Evolutionary conservation across 2,888 invertebrate genomes (phyloP).

Genomic region (Eupsilia transversa): DNA sequence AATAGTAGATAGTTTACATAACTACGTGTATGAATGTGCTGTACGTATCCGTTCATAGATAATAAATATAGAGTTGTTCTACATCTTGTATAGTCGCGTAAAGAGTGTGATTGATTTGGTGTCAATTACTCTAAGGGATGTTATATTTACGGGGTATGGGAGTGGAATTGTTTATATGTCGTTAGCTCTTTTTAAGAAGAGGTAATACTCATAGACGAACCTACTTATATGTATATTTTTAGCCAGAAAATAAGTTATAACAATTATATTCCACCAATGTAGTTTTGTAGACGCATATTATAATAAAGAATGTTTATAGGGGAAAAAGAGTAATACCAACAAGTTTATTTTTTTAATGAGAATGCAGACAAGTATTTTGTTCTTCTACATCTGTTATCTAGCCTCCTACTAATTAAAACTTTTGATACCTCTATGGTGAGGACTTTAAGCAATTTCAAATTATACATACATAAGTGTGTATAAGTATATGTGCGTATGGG

Average conservation of each 20-base stretch:
- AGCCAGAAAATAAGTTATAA: slow-evolving; percentile 25
- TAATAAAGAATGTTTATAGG: slow-evolving; percentile 21
- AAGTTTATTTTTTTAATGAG: slow-evolving; percentile 49
- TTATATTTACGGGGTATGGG: slow-evolving; percentile 22
- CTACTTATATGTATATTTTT: slow-evolving; percentile 22
- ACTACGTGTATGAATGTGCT: slow-evolving; percentile 44
- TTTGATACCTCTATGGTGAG: slow-evolving; percentile 45
- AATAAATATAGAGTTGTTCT: slow-evolving; percentile 50
- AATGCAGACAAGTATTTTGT: slow-evolving; percentile 36
- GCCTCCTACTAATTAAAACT: slow-evolving; percentile 39
- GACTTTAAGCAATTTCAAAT: slow-evolving; percentile 44
- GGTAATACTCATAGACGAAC: slow-evolving; percentile 11
- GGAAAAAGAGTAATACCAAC: slow-evolving; percentile 20
- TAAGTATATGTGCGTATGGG: slow-evolving; percentile 20
- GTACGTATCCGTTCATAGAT: slow-evolving; percentile 68
- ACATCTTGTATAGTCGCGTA: slow-evolving; percentile 36
- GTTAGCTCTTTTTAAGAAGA: slow-evolving; percentile 52
- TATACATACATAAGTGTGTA: slow-evolving; percentile 24
- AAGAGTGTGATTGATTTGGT: slow-evolving; percentile 40
- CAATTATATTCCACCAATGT: slow-evolving; percentile 41
- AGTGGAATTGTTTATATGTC: slow-evolving; percentile 21
- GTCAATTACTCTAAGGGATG: slow-evolving; percentile 64
- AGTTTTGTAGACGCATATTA: slow-evolving; percentile 50
- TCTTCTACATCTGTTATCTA: slow-evolving; percentile 53
- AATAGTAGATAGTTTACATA: slow-evolving; percentile 57